These are phyloP conservation scores for Trachops cirrhosus DNA, from an alignment of 2,797 vertebrate genomes.

Conservation along the genomic window DNA sequence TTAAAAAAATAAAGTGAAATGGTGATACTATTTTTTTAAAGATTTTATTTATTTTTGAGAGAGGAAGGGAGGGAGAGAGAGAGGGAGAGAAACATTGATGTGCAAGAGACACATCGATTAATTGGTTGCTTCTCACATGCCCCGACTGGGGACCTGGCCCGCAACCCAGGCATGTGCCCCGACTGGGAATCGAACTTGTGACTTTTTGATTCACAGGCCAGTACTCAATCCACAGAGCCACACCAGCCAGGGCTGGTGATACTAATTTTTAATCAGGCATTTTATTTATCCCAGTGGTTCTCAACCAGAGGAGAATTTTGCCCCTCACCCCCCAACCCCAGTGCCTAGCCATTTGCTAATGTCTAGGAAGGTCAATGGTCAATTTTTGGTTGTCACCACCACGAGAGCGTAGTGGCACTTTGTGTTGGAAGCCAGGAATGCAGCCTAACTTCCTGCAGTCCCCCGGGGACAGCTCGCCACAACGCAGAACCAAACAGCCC, in stretches of 20 bases:
- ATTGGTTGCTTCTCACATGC: too few species aligned
- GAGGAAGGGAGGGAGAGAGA: too few species aligned
- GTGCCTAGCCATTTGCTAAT: background rate
- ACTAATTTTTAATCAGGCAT: background rate
- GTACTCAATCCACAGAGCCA: too few species aligned
- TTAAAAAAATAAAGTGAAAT: background rate
- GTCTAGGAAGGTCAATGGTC: background rate
- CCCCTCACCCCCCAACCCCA: too few species aligned
- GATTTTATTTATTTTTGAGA: too few species aligned
- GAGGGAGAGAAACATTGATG: too few species aligned
- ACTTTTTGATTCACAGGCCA: too few species aligned
- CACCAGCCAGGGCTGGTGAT: too few species aligned
- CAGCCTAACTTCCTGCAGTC: background rate
- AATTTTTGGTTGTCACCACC: background rate
- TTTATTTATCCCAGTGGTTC: background rate
- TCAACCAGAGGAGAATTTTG: background rate
- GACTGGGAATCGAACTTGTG: too few species aligned
- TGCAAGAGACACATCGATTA: too few species aligned
- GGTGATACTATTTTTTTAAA: background rate
- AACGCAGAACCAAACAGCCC: background rate
- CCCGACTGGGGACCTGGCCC: too few species aligned
- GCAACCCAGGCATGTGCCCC: too few species aligned
- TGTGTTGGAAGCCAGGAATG: background rate
- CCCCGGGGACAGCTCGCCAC: background rate
- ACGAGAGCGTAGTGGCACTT: background rate